Evolutionary conservation across 2,888 invertebrate species (phyloP), one percentile per base, ranked within the genome.

Genomic region (Bhutanitis thaidina): DNA sequence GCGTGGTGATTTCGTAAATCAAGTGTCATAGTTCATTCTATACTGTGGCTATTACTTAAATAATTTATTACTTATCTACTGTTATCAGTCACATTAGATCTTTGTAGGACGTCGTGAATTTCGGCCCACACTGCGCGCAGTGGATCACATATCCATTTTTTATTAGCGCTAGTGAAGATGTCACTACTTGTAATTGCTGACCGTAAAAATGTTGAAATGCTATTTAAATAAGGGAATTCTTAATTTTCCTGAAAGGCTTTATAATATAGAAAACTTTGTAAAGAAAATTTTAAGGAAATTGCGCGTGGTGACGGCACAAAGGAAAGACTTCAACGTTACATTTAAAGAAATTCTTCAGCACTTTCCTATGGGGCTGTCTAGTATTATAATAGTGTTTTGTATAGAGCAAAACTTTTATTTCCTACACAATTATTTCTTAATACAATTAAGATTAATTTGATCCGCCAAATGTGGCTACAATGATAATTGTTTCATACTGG

Each of bases 41-140:
- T 45, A 14, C 27, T 25, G 9, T 30, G 40, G 40, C 30, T 40
- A 36, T 51, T 45, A 45, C 39, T 29, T 36, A 45, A 45, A 51
- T 51, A 51, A 51, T 51, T 51, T 51, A 51, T 45, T 27, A 45
- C 39, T 40, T 36, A 51, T 45, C 51, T 45, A 40, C 45, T 36
- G 40, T 20, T 51, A 51, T 51, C 51, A 14, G 51, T 41, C 51
- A 41, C 40, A 34, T 39, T 12, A 44, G 51, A 45, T 51, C 44
- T 45, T 45, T 51, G 35, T 51, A 45, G 45, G 44, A 14, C 39
- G 25, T 16, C 2, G 45, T 45, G 50, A 40, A 35, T 36, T 40
- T 25, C 34, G 29, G 51, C 51, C 51, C 51, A 51, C 51, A 51
- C 51, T 27, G 34, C 16, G 14, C 5, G 40, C 16, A 14, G 9